Evolutionary conservation across 2,888 invertebrate species (phyloP), one percentile per base, ranked within the genome.

Genomic region (Pseudococcus viburni): DNA sequence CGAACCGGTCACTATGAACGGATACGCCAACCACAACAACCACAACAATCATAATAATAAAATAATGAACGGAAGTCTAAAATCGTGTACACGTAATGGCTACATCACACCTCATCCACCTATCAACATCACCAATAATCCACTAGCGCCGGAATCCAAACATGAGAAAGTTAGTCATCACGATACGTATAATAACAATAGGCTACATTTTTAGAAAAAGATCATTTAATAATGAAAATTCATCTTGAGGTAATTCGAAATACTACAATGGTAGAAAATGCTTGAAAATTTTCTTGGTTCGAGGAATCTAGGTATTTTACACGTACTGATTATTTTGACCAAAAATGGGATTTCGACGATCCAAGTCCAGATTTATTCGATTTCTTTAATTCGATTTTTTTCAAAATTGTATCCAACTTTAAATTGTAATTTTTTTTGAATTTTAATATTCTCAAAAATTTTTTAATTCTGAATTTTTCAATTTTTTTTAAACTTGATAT

Each of bases 81-180:
- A 92, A 0, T 90, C 93, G 22, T 91, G 92, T 15, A 90, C 92
- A 55, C 91, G 91, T 19, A 93, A 93, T 90, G 93, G 93, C 22
- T 93, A 93, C 91, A 92, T 93, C 87, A 92, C 93, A 6, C 92
- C 93, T 11, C 92, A 90, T 89, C 80, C 89, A 85, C 84, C 90
- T 87, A 95, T 95, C 91, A 95, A 95, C 89, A 95, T 95, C 90
- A 95, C 95, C 7, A 94, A 95, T 88, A 96, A 96, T 92, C 95
- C 95, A 46, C 93, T 96, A 91, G 95, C 95, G 73, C 95, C 95
- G 64, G 94, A 94, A 90, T 92, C 93, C 89, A 92, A 93, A 89
- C 93, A 94, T 90, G 94, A 94, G 90, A 95, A 95, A 94, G 95
- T 94, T 92, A 93, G 92, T 91, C 91, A 91, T 68, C 73, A 55